Base-by-base conservation (phyloP, 35 echinoderm and acorn worm species). In the Lytechinus variegatus region DNA sequence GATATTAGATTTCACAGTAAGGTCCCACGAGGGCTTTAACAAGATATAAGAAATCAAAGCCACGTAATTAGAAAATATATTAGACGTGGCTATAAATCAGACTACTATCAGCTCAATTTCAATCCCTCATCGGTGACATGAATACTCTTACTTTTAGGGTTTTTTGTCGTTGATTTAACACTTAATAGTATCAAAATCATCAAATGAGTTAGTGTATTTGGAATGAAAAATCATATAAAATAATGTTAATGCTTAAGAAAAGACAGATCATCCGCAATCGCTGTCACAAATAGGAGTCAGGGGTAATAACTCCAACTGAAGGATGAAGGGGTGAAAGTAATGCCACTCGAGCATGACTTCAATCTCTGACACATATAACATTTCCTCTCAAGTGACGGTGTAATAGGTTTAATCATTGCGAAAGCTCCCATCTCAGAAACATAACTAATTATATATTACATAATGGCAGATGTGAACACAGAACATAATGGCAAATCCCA, bases 51-150 rank as follows among this genome's bases (percentile, higher is more conserved):
- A 19, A 79, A 24, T 79, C 66, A 24, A 79, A 0, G 66, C 19
- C 19, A 79, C 66, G 66, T 79, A 79, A 79, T 79, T 79, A 79
- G 66, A 79, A 24, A 71, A 24, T 24, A 16, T 79, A 79, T 79
- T 79, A 79, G 66, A 79, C n/a, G 14, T 79, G n/a, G 66, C 66
- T 79, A 79, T 79, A 79, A 79, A n/a, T 79, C 66, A 79, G 66
- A n/a, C 12, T 24, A 6, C 66, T 79, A 24, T 16, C 24, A 24
- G 21, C 66, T 79, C 56, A 21, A n/a, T 14, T 79, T 24, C 66
- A 79, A n/a, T 2, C 66, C 14, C 56, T 58, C 56, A 58, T 11
- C n/a, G 8, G 21, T 79, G 21, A 79, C 66, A 79, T 79, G 19
- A 24, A 8, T 27, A 79, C n/a, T 3, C 66, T 7, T 79, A 24